Evolutionary conservation across 2,797 vertebrate genomes (phyloP), one percentile per base, ranked within the genome.

Genomic region (Semaprochilodus insignis): DNA sequence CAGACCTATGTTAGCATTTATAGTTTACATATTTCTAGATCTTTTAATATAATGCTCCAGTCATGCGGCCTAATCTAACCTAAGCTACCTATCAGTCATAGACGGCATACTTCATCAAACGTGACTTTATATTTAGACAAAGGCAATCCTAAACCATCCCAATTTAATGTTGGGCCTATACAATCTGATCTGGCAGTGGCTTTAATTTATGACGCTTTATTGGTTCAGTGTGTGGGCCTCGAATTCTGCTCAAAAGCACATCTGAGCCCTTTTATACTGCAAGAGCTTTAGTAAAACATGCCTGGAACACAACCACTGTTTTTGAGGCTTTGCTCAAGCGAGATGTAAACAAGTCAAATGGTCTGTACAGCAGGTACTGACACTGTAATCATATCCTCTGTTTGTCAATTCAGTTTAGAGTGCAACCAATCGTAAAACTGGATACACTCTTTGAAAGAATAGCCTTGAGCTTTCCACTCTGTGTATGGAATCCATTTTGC

Each of bases 81-180:
- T 80, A 84, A 82, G 63, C 52, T 51, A 79, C 54, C 36, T 73
- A 70, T 44, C 71, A 80, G 36, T 82, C 34, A 19, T 59, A 66
- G 57, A 74, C 48, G 73, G 16, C 36, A 65, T 21, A 85, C 89
- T 87, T 92, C 88, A 88, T 87, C 67, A 54, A 59, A 89, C 85
- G 89, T 91, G 89, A 90, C 91, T 40, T 52, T 67, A 90, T 94
- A 92, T 94, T 94, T 94, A 91, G 88, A 90, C 57, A 85, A 86
- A 89, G 87, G 86, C 89, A 85, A 88, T 90, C 71, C 88, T 85
- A 25, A 90, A 88, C 86, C 87, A 88, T 80, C 88, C 86, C 89
- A 86, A 93, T 78, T 92, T 88, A 88, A 89, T 90, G 89, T 91
- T 90, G n/a, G 44, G 57, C 13, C 44, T 21, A 91, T 88, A 82